Conservation (phyloP, 2,113 vertebrate species). For the Cercopithecus mona region DNA sequence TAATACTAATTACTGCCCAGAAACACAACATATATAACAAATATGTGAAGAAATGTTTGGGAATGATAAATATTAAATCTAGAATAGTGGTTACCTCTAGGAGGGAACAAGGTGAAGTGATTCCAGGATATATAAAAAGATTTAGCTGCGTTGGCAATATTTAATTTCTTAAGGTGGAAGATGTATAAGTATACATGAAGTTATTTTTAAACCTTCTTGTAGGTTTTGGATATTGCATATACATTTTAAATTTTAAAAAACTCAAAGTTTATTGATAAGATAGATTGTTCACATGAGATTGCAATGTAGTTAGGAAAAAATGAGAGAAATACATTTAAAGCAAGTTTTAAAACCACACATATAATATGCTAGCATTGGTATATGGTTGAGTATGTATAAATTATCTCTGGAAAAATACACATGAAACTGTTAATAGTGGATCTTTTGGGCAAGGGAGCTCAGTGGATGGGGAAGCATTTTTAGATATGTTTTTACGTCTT, state of each 20-base stretch:
- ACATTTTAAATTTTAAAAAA: slow-evolving; percentile 29
- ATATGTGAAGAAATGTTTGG: neutral
- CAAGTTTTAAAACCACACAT: neutral
- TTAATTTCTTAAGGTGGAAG: slow-evolving; percentile 19
- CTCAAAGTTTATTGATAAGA: neutral
- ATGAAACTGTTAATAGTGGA: neutral
- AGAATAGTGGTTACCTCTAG: neutral
- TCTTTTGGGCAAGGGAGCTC: neutral
- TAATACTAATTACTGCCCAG: neutral
- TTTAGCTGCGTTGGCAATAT: neutral
- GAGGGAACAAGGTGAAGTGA: neutral
- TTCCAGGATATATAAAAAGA: neutral
- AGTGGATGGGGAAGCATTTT: neutral
- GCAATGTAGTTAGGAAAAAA: neutral
- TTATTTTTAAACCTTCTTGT: slow-evolving; percentile 39
- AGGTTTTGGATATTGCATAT: slow-evolving; percentile 27
- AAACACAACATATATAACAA: neutral
- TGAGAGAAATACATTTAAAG: neutral
- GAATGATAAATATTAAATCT: neutral
- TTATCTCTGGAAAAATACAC: slow-evolving; percentile 2
- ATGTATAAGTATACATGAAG: neutral
- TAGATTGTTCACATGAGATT: neutral
- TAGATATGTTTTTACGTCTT: neutral
- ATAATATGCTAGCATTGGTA: neutral
- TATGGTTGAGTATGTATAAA: neutral